phyloP scores from a whole-genome alignment of 2,797 vertebrate species.

The Philypnodon macrostomus region DNA sequence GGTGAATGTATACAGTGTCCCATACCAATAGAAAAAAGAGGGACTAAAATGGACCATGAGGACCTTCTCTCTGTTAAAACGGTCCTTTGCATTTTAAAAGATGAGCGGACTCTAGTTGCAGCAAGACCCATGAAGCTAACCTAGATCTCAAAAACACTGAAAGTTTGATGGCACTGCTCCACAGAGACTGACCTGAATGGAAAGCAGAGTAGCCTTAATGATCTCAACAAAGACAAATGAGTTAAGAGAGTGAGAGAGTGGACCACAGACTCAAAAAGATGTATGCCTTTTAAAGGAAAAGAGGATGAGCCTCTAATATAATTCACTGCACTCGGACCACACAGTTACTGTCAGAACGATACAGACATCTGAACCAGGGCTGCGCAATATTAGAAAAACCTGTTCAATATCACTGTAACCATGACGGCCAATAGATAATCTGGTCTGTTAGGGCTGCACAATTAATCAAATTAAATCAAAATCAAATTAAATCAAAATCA shows the following conservation, averaged over 20 bases:
- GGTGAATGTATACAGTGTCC: conserved; percentile 91
- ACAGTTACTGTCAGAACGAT: conserved; percentile 27
- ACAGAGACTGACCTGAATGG: conserved; percentile 11
- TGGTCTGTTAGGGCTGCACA: too few species aligned
- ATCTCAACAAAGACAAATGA: conserved; percentile 5
- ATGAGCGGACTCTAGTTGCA: conserved; percentile 46
- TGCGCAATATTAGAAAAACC: too few species aligned
- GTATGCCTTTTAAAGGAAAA: conserved; percentile 61
- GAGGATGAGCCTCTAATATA: conserved; percentile 25
- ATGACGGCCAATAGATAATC: too few species aligned
- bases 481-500: too few species aligned
- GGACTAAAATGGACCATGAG: conserved; percentile 53
- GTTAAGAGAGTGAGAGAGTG: conserved; percentile 6
- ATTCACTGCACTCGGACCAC: conserved; percentile 29
- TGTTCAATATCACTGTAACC: too few species aligned
- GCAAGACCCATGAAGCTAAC: conserved; percentile 60
- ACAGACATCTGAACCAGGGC: background rate
- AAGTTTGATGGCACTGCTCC: conserved; percentile 4
- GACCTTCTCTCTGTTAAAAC: conserved; percentile 34
- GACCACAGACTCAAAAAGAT: conserved; percentile 30
- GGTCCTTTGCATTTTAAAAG: conserved; percentile 39
- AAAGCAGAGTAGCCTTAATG: conserved; percentile 7
- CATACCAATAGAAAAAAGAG: conserved; percentile 72
- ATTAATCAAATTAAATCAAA: too few species aligned
- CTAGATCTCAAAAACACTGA: conserved; percentile 20